Base-by-base conservation (phyloP, 2,797 vertebrate species). In the Alauda arvensis region DNA sequence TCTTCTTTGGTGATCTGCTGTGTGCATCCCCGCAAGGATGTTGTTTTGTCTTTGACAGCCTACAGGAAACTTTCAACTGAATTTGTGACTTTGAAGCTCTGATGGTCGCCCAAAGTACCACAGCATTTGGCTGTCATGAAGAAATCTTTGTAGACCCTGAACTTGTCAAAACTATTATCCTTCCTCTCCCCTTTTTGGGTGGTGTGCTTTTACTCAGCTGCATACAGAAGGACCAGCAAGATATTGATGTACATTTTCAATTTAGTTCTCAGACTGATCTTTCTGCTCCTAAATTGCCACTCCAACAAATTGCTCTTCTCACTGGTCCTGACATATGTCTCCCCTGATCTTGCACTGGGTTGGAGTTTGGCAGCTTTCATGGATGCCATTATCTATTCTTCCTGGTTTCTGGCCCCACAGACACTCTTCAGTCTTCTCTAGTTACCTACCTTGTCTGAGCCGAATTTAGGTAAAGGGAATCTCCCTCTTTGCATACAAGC, bases 291-390 rank as follows among this genome's bases (percentile, higher is more conserved):
- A 80, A 94, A 92, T 31, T 87, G 60, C 83, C 77, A 77, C 59
- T 83, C 77, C 43, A 88, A 88, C 59, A 67, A 93, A 91, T 89
- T 71, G 34, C 37, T 93, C 52, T 90, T 57, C 67, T 94, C 70
- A 69, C 34, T 75, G n/a, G 24, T 65, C 66, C 85, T 94, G 89
- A 85, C 81, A 82, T 45, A 85, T 0, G 0, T 88, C 84, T 94
- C 40, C 63, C 77, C 25, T 49, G 31, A 92, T 83, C 89, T 94
- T 80, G 60, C 37, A 86, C 57, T 81, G 66, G 72, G 77, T 56
- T 90, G 12, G 53, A 70, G 37, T 84, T 72, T 91, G 84, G 82
- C 83, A 95, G 74, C n/a, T 81, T 78, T 84, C 33, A 18, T 18
- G 77, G 81, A 65, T 71, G 53, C 33, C 40, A 46, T 79, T 89